Percentiles rank a stretch among this genome's conserved stretches.
phyloP scores from a whole-genome alignment of 2,888 invertebrate genomes.

The Parapristionchus giblindavisi region DNA sequence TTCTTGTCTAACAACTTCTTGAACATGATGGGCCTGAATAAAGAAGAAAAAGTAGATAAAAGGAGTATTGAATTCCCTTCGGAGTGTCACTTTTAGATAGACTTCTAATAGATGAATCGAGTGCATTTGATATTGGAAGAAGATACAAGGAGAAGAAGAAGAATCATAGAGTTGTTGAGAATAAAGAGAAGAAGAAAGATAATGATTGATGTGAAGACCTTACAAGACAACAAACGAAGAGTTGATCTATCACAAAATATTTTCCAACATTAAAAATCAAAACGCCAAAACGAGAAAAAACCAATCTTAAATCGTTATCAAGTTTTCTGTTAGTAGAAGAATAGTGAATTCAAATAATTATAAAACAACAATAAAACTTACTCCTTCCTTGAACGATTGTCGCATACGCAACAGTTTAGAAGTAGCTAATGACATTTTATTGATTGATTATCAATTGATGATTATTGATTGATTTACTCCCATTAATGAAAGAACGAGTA shows the following conservation, averaged over 20 bases:
- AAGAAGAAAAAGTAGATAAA: too few relatives aligned
- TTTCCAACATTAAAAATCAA: too few relatives aligned
- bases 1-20: slow-evolving; percentile 38
- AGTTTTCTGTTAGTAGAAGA: background rate
- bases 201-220: slow-evolving; percentile 16
- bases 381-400: slow-evolving; percentile 29
- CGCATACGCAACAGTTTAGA: slow-evolving; percentile 23
- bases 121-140: background rate
- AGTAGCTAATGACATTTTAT: background rate
- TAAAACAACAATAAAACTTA: background rate
- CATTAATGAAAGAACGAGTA: too few relatives aligned
- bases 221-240: slow-evolving; percentile 6
- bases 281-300: too few relatives aligned
- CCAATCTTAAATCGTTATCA: too few relatives aligned
- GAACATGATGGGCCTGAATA: slow-evolving; percentile 32
- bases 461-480: too few relatives aligned
- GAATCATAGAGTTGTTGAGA: background rate
- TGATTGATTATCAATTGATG: too few relatives aligned
- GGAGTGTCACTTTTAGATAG: too few relatives aligned
- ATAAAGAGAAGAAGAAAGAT: background rate
- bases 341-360: background rate
- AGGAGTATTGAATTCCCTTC: too few relatives aligned
- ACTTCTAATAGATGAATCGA: too few relatives aligned
- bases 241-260: too few relatives aligned
- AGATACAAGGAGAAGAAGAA: background rate